phyloP scores from a whole-genome alignment of 2,888 invertebrate species.

The Hydriomena furcata region DNA sequence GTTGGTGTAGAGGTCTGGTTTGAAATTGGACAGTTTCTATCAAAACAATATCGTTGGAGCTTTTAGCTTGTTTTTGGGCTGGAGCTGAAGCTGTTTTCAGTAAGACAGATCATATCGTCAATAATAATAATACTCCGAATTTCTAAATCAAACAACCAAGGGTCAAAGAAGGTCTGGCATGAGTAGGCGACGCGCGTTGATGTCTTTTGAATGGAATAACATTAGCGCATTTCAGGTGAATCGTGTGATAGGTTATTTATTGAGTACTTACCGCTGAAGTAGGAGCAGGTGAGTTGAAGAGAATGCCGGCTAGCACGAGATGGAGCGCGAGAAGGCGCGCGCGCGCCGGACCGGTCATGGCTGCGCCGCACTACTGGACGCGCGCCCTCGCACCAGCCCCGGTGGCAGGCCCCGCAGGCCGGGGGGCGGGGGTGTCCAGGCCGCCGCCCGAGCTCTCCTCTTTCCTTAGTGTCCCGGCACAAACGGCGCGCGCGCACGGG shows the following conservation, averaged over 20 bases:
- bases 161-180: neutral
- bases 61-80: no score
- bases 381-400: constrained; percentile 60
- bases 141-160: constrained; percentile 2
- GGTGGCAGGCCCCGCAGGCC: constrained; percentile 39
- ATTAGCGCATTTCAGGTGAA: constrained; percentile 3
- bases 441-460: constrained; percentile 68
- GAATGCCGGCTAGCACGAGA: constrained; percentile 63
- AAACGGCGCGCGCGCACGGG: constrained; percentile 82
- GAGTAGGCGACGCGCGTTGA: constrained; percentile 48
- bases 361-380: constrained; percentile 79
- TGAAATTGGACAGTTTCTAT: no score
- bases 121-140: neutral
- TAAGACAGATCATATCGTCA: neutral
- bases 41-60: no score
- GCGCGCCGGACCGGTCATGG: constrained; percentile 82
- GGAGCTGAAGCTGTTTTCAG: no score
- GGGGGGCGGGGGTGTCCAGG: constrained; percentile 59
- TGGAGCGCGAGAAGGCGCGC: constrained; percentile 67
- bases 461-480: constrained; percentile 80
- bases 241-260: constrained; percentile 16
- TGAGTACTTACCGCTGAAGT: constrained; percentile 67
- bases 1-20: no score
- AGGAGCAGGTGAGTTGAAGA: constrained; percentile 56
- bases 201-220: constrained; percentile 45